phyloP scores from a whole-genome alignment of 1,140 invertebrate species.

The Ctenoplectra terminalis region DNA sequence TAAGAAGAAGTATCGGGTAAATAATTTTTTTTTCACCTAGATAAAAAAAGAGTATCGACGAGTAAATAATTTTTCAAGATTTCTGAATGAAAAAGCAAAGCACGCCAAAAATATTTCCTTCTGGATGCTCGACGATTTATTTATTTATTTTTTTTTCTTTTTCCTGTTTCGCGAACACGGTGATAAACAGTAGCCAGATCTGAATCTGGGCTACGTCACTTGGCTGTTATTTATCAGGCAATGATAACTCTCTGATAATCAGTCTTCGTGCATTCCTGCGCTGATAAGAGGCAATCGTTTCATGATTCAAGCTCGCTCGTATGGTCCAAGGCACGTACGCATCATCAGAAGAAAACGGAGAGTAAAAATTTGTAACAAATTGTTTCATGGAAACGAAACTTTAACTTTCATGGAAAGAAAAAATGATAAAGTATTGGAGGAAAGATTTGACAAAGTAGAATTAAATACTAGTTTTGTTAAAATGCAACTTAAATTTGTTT shows the following conservation, averaged over 20 bases:
- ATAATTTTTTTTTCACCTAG: too few relatives aligned
- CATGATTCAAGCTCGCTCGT: neutral
- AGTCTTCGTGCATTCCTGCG: constrained; percentile 39
- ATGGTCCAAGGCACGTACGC: neutral
- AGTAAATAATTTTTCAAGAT: neutral
- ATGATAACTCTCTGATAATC: constrained; percentile 48
- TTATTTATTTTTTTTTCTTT: too few relatives aligned
- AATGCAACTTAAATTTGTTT: too few relatives aligned
- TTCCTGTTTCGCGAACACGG: neutral
- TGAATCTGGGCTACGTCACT: constrained; percentile 32
- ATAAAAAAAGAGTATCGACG: too few relatives aligned
- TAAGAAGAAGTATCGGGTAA: too few relatives aligned
- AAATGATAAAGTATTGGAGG: too few relatives aligned
- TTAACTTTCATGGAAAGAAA: too few relatives aligned
- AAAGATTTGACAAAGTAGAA: too few relatives aligned
- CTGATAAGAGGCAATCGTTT: constrained; percentile 42
- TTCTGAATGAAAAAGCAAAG: neutral
- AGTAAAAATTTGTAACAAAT: too few relatives aligned
- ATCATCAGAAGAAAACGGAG: neutral
- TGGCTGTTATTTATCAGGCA: constrained; percentile 29
- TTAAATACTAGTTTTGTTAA: too few relatives aligned
- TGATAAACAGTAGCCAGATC: constrained; percentile 29
- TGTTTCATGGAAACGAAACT: too few relatives aligned
- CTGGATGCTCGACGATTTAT: neutral
- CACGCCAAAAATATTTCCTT: neutral